These are phyloP conservation scores for Sphaeramia orbicularis DNA, from an alignment of 2,797 vertebrate species.

Conservation along the genomic window DNA sequence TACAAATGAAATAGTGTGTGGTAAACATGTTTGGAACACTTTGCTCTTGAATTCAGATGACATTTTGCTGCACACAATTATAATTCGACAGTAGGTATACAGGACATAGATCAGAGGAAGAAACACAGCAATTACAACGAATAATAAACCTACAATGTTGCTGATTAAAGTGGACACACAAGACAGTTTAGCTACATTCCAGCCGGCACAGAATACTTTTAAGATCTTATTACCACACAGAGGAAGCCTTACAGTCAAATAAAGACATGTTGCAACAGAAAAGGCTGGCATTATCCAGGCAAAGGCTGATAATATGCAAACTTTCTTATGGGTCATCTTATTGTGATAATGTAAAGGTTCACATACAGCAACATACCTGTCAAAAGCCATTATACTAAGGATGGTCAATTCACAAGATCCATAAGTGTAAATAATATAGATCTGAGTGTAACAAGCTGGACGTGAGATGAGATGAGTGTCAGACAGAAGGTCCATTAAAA, in stretches of 20 bases:
- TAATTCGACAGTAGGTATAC: conserved; percentile 34
- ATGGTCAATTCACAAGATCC: conserved; percentile 25
- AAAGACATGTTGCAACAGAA: neutral
- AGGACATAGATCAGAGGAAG: conserved; percentile 28
- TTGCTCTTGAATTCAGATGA: conserved; percentile 38
- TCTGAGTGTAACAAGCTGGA: conserved; percentile 37
- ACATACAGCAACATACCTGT: conserved; percentile 43
- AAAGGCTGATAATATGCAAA: conserved; percentile 2
- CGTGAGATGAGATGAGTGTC: conserved; percentile 34
- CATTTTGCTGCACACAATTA: conserved; percentile 22
- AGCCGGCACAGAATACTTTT: conserved; percentile 35
- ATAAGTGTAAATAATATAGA: conserved; percentile 37
- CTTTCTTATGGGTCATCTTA: conserved; percentile 17
- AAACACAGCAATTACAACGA: neutral
- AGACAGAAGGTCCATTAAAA: conserved; percentile 35
- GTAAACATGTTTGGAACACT: conserved; percentile 33
- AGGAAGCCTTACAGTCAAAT: conserved; percentile 19
- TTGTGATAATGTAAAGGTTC: conserved; percentile 39
- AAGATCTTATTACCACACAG: conserved; percentile 34
- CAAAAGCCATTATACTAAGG: conserved; percentile 41
- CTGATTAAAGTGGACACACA: conserved; percentile 21
- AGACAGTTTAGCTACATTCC: conserved; percentile 35
- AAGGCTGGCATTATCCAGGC: conserved; percentile 16
- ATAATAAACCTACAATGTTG: conserved; percentile 22
- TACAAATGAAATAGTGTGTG: conserved; percentile 37